Percentiles rank a stretch among this genome's conserved stretches.
These are phyloP conservation scores for Myxocyprinus asiaticus DNA, from an alignment of 2,113 vertebrate species.

Conservation along the genomic window DNA sequence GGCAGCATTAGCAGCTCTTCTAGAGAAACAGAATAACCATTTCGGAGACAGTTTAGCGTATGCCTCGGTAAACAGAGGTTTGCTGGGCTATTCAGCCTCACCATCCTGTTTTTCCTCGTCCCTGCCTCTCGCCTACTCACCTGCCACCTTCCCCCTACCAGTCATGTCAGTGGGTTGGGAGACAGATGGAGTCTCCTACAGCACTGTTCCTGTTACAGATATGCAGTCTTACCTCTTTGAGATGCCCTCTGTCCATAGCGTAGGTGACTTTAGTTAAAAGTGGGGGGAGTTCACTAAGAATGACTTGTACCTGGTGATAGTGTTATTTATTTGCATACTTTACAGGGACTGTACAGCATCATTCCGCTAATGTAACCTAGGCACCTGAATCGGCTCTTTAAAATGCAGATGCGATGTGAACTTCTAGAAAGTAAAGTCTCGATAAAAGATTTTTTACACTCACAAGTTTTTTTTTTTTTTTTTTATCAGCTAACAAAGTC, in stretches of 20 bases:
- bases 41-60: background rate
- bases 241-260: constrained; percentile 50
- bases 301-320: background rate
- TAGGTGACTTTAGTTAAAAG: constrained; percentile 56
- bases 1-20: constrained; percentile 10
- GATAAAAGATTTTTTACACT: no score
- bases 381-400: no score
- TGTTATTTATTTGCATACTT: no score
- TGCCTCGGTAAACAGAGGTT: constrained; percentile 9
- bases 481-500: no score
- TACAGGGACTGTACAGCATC: no score
- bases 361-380: no score
- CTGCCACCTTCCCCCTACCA: constrained; percentile 34
- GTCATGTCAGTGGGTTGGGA: constrained; percentile 39
- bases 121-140: constrained; percentile 20
- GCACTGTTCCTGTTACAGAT: constrained; percentile 33
- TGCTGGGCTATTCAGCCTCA: constrained; percentile 17
- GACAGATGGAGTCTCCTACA: constrained; percentile 39
- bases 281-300: constrained; percentile 8
- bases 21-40: constrained; percentile 7
- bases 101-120: constrained; percentile 9
- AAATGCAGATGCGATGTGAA: no score
- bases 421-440: no score
- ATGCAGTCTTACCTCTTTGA: constrained; percentile 46
- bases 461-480: no score